These are phyloP conservation scores for Catostomus latipinnis DNA, from an alignment of 2,797 vertebrate genomes.

Conservation along the genomic window DNA sequence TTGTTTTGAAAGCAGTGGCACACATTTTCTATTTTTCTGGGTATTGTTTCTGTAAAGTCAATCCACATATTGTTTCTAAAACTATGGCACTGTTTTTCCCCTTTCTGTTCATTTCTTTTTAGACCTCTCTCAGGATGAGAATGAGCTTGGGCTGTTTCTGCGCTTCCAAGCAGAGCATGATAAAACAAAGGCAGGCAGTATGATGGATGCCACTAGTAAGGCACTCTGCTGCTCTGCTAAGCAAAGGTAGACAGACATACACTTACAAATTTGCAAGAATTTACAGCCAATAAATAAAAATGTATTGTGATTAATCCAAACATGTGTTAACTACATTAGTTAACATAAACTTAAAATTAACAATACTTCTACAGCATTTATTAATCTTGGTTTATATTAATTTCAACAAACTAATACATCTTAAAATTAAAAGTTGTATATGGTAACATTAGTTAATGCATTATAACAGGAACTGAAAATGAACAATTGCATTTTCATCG, in stretches of 20 bases:
- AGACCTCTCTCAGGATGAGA: conserved; percentile 87
- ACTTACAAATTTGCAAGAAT: background rate
- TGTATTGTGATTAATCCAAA: background rate
- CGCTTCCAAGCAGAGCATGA: conserved; percentile 84
- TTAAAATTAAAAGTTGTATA: too few species aligned
- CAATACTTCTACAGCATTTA: too few species aligned
- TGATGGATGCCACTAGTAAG: conserved; percentile 86
- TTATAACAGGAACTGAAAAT: too few species aligned
- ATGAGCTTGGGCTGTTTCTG: conserved; percentile 85
- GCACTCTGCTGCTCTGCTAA: conserved; percentile 83
- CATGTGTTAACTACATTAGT: too few species aligned
- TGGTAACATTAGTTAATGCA: too few species aligned
- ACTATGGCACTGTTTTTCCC: background rate
- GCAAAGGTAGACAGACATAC: conserved; percentile 75
- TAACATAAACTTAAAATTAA: too few species aligned
- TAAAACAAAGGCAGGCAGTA: conserved; percentile 81
- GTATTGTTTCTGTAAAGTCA: background rate
- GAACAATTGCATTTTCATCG: too few species aligned
- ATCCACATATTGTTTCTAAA: background rate
- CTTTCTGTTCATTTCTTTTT: conserved; percentile 23
- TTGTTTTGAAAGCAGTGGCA: conserved; percentile 15
- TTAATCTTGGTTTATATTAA: too few species aligned
- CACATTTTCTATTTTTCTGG: background rate
- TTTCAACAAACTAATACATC: too few species aligned
- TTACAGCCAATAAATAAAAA: background rate